Evolutionary conservation across 2,113 vertebrate genomes (phyloP).

Genomic region (Pimephales promelas): DNA sequence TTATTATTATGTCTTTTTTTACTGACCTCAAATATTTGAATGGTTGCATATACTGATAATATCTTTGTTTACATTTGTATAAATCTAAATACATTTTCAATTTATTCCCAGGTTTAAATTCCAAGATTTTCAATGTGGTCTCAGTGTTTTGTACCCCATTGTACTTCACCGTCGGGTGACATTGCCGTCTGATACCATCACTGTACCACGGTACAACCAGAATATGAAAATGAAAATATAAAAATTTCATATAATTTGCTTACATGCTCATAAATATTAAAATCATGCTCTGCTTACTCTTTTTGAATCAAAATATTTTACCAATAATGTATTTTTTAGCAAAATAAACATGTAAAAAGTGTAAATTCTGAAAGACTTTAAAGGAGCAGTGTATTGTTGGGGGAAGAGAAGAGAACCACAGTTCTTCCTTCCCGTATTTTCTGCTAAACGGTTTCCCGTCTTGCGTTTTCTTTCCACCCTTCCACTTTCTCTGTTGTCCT

Average conservation of each 20-base stretch:
- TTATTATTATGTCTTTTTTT: no score
- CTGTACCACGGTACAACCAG: not conserved
- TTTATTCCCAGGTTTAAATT: not conserved
- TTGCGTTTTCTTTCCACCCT: not conserved
- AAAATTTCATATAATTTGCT: not conserved
- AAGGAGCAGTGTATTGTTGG: not conserved
- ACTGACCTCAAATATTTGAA: no score
- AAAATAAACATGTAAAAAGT: not conserved
- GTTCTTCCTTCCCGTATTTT: not conserved
- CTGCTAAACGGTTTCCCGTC: not conserved
- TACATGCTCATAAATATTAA: not conserved
- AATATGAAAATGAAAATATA: not conserved
- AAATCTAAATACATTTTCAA: not conserved
- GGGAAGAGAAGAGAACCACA: not conserved
- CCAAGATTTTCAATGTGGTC: not conserved
- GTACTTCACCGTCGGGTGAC: not conserved
- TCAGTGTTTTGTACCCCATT: not conserved
- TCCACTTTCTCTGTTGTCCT: not conserved
- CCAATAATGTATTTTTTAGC: not conserved
- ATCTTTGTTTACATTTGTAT: not conserved
- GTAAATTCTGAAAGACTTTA: not conserved
- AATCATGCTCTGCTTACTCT: not conserved
- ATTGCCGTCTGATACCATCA: not conserved
- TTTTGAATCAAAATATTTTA: not conserved
- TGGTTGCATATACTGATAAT: not conserved